Evolutionary conservation across 2,888 invertebrate genomes (phyloP), one percentile per base, ranked within the genome.

Genomic region (Cataglyphis altisquamis): DNA sequence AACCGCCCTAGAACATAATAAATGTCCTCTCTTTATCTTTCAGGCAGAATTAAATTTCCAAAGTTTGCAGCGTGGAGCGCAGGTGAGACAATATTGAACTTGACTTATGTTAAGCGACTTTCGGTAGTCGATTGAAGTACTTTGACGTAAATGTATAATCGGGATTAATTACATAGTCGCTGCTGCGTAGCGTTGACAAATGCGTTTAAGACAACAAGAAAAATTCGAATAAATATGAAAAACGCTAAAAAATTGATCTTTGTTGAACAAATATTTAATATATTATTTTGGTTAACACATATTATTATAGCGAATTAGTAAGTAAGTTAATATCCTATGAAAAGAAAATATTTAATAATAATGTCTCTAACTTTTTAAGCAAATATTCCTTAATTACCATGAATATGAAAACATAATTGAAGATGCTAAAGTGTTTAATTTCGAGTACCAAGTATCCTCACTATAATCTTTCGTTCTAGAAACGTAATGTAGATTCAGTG

Each of bases 161-260:
- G 60, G 68, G 78, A 78, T 78, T 78, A 68, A 78, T 78, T 60
- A 78, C 45, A 45, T 68, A 78, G 60, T 78, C 25, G 48, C 57
- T 62, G 10, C 45, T 39, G 70, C 39, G 18, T 60, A 62, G 0
- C 5, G 15, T 39, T 57, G 21, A 36, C 4, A 70, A 48, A 21
- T n/a, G 15, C 21, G 9, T 64, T 66, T 39, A 67, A 68, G 5
- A 15, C 5, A 3, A 68, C 18, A 45, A 18, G 15, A 12, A 1
- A 15, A 25, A 66, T 45, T 52, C 1, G 8, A 68, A 60, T 66
- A 18, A 57, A n/a, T 4, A n/a, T 8, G 10, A 36, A 21, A 39
- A 52, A 29, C 8, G 32, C 12, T 57, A 0, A n/a, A 52, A n/a
- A 52, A 45, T 9, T 45, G 21, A 21, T 18, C 15, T 2, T 36